A percentile compares a stretch with the other conserved stretches of the same genome.
phyloP scores from a whole-genome alignment of 2,888 invertebrate genomes.

The Rhabditophanes sp. region DNA sequence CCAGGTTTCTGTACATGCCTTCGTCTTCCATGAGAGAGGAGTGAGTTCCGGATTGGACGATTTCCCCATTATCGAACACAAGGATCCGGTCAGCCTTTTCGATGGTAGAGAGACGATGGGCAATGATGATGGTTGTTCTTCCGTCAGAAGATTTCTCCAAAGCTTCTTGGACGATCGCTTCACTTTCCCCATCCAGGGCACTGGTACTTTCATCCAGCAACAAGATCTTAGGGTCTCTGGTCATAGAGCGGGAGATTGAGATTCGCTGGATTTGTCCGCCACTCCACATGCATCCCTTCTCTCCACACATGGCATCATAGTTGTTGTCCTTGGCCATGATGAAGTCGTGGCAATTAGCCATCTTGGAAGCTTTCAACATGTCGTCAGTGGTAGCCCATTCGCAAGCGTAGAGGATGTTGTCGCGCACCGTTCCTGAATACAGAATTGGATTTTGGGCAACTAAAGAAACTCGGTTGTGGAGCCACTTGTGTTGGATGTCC shows the following conservation, averaged over 20 bases:
- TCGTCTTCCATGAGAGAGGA: slow-evolving; percentile 53
- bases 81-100: slow-evolving; percentile 49
- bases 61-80: slow-evolving; percentile 45
- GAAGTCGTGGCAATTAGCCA: slow-evolving; percentile 46
- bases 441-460: not conserved
- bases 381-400: slow-evolving; percentile 17
- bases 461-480: too few species aligned
- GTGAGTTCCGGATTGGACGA: slow-evolving; percentile 58
- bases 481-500: too few species aligned
- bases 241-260: slow-evolving; percentile 33
- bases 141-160: slow-evolving; percentile 47
- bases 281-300: slow-evolving; percentile 47
- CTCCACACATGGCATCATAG: slow-evolving; percentile 46
- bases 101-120: slow-evolving; percentile 49
- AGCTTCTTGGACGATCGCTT: slow-evolving; percentile 46
- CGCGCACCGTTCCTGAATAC: not conserved
- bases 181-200: too few species aligned
- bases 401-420: slow-evolving; percentile 27
- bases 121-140: slow-evolving; percentile 48
- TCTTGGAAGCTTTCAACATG: slow-evolving; percentile 32
- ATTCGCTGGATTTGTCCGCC: slow-evolving; percentile 30
- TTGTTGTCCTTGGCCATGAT: slow-evolving; percentile 42
- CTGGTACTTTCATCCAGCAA: slow-evolving; percentile 11
- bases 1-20: slow-evolving; percentile 56
- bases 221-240: slow-evolving; percentile 14